phyloP scores from a whole-genome alignment of 2,797 vertebrate genomes.

The Halcyon badia region DNA sequence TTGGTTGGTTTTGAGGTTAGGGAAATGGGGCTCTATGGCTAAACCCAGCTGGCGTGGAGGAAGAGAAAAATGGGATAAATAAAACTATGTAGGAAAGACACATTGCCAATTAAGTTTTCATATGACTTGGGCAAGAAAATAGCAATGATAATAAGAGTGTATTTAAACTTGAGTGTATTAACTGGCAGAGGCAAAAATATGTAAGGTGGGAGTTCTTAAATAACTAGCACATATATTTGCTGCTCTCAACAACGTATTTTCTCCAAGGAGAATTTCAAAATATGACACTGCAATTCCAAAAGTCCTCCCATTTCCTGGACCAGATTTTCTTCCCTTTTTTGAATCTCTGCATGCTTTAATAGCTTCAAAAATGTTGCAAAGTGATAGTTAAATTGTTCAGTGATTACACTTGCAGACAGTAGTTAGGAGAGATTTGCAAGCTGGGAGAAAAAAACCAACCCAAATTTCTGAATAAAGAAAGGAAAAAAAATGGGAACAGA shows the following conservation, averaged over 20 bases:
- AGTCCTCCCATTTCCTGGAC: not conserved
- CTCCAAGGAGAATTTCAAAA: slow-evolving; percentile 47
- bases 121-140: slow-evolving; percentile 6
- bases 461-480: not conserved
- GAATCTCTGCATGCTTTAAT: slow-evolving; percentile 33
- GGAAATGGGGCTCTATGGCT: not conserved
- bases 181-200: not conserved
- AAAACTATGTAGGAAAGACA: slow-evolving; percentile 31
- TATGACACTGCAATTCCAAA: not conserved
- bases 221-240: not conserved
- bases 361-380: slow-evolving; percentile 30
- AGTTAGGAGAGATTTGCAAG: slow-evolving; percentile 34
- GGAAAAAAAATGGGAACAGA: not conserved
- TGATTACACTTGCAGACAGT: not conserved
- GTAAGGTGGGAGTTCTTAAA: not conserved
- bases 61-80: slow-evolving; percentile 34
- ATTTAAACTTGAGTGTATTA: slow-evolving; percentile 42
- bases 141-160: slow-evolving; percentile 1
- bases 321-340: slow-evolving; percentile 38
- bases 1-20: not conserved
- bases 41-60: slow-evolving; percentile 13
- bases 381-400: slow-evolving; percentile 17
- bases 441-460: not conserved
- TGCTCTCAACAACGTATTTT: not conserved
- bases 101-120: slow-evolving; percentile 45